phyloP scores from a whole-genome alignment of 2,888 invertebrate species.

The Lycocerus yunnanus region DNA sequence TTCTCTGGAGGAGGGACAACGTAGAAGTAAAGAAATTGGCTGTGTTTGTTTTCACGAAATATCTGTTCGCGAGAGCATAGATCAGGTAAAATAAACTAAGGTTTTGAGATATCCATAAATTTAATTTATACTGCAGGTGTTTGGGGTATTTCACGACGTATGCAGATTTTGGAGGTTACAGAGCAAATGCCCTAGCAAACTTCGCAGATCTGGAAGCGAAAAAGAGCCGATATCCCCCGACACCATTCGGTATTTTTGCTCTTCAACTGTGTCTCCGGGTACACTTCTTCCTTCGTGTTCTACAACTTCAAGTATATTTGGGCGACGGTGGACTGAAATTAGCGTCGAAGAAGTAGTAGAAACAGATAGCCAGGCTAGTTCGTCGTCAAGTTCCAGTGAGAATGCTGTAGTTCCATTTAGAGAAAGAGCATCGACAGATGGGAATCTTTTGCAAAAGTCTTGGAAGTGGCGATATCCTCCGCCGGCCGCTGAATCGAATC shows the following conservation, averaged over 20 bases:
- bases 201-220: conserved; percentile 64
- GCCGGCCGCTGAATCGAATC: conserved; percentile 49
- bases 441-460: conserved; percentile 64
- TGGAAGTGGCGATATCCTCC: conserved; percentile 64
- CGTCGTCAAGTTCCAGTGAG: conserved; percentile 51
- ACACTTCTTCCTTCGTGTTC: conserved; percentile 45
- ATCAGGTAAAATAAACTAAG: conserved; percentile 66
- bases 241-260: conserved; percentile 56
- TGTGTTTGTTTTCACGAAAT: conserved; percentile 86
- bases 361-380: conserved; percentile 45
- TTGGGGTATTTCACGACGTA: conserved; percentile 75
- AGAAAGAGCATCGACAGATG: conserved; percentile 77
- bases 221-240: conserved; percentile 61
- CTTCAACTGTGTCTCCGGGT: conserved; percentile 48
- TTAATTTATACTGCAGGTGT: conserved; percentile 62
- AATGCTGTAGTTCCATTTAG: conserved; percentile 63
- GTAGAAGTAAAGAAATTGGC: conserved; percentile 76
- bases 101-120: neutral
- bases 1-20: conserved; percentile 73
- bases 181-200: conserved; percentile 66
- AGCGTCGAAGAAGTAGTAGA: conserved; percentile 67
- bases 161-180: conserved; percentile 76
- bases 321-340: conserved; percentile 67
- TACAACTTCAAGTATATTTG: conserved; percentile 48
- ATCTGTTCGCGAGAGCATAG: conserved; percentile 81